These are phyloP conservation scores for Campylorhamphus procurvoides DNA, from an alignment of 2,113 vertebrate species.

Conservation along the genomic window DNA sequence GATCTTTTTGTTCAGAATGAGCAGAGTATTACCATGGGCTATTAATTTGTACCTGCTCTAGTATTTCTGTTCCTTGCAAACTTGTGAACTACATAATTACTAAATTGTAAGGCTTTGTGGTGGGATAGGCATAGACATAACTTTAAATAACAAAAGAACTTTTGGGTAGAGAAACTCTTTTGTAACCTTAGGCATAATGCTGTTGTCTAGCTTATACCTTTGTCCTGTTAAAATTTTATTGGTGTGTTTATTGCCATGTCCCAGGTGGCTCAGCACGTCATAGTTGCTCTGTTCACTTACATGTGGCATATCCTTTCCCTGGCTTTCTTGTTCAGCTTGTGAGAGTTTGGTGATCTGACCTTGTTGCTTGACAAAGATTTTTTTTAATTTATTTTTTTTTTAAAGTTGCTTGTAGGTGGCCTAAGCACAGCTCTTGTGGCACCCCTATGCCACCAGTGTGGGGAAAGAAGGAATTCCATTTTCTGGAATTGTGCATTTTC, in stretches of 20 bases:
- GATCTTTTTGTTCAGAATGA: background rate
- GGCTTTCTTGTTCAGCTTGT: background rate
- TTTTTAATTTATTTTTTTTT: background rate
- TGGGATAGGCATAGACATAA: background rate
- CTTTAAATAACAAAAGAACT: background rate
- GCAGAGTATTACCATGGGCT: background rate
- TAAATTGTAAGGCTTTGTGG: background rate
- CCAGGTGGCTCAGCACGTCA: background rate
- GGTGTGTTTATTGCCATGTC: background rate
- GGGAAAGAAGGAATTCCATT: background rate
- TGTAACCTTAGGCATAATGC: background rate
- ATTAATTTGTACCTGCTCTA: background rate
- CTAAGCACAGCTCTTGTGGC: background rate
- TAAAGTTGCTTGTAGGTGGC: background rate
- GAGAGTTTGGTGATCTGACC: background rate
- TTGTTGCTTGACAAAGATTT: background rate
- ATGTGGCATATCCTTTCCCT: background rate
- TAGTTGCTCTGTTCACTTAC: background rate
- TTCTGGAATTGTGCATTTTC: background rate
- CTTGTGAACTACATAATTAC: rapidly evolving
- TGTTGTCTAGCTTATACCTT: background rate
- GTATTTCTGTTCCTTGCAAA: background rate
- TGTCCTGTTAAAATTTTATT: background rate
- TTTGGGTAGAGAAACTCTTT: background rate
- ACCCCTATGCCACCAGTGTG: too few species aligned